Evolutionary conservation across 2,797 vertebrate species (phyloP).

Genomic region (Dendrocincla fuliginosa): DNA sequence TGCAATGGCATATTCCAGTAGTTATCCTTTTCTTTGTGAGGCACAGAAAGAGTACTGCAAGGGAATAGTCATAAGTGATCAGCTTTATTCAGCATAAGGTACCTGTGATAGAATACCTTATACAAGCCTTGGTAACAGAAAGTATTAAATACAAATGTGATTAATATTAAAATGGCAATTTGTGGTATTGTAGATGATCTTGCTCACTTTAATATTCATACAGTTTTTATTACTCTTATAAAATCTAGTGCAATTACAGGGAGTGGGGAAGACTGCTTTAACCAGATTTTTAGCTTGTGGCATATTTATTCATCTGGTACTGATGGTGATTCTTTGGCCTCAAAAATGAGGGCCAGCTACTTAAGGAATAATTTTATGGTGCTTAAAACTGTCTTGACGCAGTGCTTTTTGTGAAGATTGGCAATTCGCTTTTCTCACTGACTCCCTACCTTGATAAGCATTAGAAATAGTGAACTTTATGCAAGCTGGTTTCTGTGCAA

Average conservation of each 20-base stretch:
- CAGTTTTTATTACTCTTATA: neutral
- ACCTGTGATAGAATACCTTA: neutral
- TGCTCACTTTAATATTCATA: neutral
- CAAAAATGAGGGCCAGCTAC: neutral
- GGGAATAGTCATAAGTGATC: neutral
- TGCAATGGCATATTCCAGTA: neutral
- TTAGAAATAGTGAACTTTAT: neutral
- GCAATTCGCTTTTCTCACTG: neutral
- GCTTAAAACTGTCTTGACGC: neutral
- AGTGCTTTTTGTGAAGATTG: neutral
- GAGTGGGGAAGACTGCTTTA: neutral
- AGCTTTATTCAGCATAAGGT: neutral
- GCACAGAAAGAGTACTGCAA: neutral
- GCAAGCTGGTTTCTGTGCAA: neutral
- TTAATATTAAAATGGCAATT: neutral
- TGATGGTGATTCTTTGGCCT: neutral
- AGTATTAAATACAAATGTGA: neutral
- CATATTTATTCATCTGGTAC: neutral
- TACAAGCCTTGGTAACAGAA: neutral
- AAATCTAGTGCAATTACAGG: neutral
- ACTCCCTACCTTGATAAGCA: neutral
- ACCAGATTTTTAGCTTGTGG: neutral
- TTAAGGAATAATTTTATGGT: neutral
- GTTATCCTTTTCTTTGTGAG: neutral
- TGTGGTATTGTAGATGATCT: neutral